Evolutionary conservation across 2,797 vertebrate genomes (phyloP), one percentile per base, ranked within the genome.

Genomic region (Adelosebastes latens): DNA sequence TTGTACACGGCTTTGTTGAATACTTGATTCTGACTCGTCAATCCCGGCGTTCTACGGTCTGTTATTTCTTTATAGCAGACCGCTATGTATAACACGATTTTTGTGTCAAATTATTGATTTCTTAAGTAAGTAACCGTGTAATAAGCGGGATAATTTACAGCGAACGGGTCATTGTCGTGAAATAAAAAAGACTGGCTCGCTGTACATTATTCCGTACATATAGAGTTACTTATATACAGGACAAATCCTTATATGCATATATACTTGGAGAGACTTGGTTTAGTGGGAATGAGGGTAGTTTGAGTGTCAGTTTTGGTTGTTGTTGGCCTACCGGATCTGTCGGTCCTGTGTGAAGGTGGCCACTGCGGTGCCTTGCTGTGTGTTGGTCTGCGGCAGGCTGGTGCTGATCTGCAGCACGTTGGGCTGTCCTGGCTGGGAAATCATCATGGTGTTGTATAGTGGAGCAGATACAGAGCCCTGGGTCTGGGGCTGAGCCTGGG

Each of bases 371-470:
- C 97, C 94, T 81, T 95, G 97, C 91, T 95, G 97, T 52, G 94
- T 95, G 90, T 94, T 98, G 94, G 92, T 98, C 79, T 97, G 97
- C 0, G 97, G 95, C 90, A 98, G 74, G 78, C 94, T 97, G 72
- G 97, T 97, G 84, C 97, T 97, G 88, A 98, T 97, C 90, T 98
- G 98, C 74, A 99, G 96, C 91, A 99, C 95, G 16, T 96, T 98
- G 74, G 96, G 96, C 39, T 96, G 85, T 1, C 96, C 93, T 2
- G 98, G 97, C 93, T 99, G 98, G 27, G 98, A 97, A 83, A 99
- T 99, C 94, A 99, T 98, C 98, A 99, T 98, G 72, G 98, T 98
- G 94, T 98, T 99, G 91, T 98, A 99, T 13, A 99, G 90, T 0
- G 97, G 97, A 66, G 97, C 90, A 0, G 97, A 87, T 12, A 95